phyloP scores from a whole-genome alignment of 2,113 vertebrate genomes.

The Henicopernis longicauda region DNA sequence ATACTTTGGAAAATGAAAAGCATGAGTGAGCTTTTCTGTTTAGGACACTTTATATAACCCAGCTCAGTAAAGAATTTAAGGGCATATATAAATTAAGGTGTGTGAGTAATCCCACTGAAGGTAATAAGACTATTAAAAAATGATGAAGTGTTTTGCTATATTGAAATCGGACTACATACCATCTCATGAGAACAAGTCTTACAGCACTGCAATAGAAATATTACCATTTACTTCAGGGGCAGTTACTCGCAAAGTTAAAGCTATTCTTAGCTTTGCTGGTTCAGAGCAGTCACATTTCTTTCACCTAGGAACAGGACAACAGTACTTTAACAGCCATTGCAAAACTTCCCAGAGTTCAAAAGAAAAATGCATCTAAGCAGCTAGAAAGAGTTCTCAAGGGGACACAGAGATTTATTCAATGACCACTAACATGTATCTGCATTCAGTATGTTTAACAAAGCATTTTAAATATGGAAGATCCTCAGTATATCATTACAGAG shows the following conservation, averaged over 20 bases:
- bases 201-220: background rate
- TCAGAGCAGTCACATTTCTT: background rate
- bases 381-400: background rate
- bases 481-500: background rate
- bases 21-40: background rate
- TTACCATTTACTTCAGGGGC: background rate
- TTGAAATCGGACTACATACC: background rate
- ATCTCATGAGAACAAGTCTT: background rate
- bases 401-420: background rate
- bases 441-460: background rate
- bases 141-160: background rate
- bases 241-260: background rate
- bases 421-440: background rate
- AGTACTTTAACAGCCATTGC: background rate
- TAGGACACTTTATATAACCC: background rate
- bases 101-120: conserved; percentile 9
- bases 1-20: background rate
- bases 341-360: background rate
- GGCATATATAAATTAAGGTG: background rate
- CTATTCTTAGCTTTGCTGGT: conserved; percentile 13
- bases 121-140: background rate
- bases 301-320: background rate
- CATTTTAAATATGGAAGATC: background rate
- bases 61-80: conserved; percentile 1
- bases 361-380: background rate